phyloP scores from a whole-genome alignment of 2,888 invertebrate genomes.

The Cryptus armator region DNA sequence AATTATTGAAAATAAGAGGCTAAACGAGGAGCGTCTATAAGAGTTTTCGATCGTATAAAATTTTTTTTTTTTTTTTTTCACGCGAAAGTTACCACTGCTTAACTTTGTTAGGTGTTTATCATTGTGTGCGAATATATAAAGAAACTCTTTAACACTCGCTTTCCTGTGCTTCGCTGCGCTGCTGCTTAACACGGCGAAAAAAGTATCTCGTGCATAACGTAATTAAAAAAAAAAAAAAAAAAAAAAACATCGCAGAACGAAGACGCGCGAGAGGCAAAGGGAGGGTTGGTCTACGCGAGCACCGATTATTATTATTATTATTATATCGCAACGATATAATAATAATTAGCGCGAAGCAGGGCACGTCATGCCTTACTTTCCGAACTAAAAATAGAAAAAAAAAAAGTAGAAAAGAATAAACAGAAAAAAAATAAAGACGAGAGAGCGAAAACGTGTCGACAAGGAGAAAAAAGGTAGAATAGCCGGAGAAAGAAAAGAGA shows the following conservation, averaged over 20 bases:
- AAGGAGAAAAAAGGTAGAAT: not conserved
- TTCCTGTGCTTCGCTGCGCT: conserved; percentile 27
- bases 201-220: conserved; percentile 71
- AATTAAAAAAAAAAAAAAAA: conserved; percentile 59
- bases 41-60: conserved; percentile 31
- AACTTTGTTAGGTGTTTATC: conserved; percentile 14
- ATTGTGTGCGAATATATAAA: conserved; percentile 45
- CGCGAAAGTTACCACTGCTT: not conserved
- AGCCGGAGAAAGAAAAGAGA: not conserved
- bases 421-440: conserved; percentile 1
- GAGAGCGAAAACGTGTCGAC: conserved; percentile 11
- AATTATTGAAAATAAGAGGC: conserved; percentile 59
- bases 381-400: conserved; percentile 62
- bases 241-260: conserved; percentile 31
- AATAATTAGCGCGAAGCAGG: conserved; percentile 64
- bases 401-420: conserved; percentile 34
- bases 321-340: conserved; percentile 55
- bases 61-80: not conserved
- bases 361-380: conserved; percentile 62
- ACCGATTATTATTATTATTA: conserved; percentile 41
- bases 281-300: conserved; percentile 22
- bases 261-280: conserved; percentile 29
- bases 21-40: conserved; percentile 43
- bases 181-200: conserved; percentile 68
- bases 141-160: conserved; percentile 19